Conservation (phyloP, 1,140 invertebrate species). For the Capitella teleta region DNA sequence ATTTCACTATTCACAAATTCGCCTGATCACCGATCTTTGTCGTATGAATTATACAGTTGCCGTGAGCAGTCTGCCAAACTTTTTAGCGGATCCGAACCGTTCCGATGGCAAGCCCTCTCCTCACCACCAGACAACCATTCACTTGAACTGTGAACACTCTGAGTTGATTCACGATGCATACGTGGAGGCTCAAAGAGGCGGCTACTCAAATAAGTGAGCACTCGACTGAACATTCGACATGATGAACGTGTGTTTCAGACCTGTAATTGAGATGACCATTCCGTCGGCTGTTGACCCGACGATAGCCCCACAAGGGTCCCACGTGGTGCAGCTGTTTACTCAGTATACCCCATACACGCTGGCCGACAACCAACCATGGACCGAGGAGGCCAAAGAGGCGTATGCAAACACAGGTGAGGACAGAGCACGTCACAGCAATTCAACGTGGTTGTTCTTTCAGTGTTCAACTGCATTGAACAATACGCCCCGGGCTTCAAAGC, state of each 20-base stretch:
- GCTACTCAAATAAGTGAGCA: slow-evolving; percentile 36
- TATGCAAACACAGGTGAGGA: slow-evolving; percentile 43
- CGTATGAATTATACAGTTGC: too few relatives aligned
- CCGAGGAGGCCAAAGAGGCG: slow-evolving; percentile 38
- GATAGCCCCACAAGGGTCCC: slow-evolving; percentile 45
- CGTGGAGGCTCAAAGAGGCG: slow-evolving; percentile 35
- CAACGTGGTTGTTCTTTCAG: slow-evolving; percentile 33
- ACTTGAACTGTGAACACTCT: slow-evolving; percentile 50
- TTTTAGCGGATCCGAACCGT: slow-evolving; percentile 44
- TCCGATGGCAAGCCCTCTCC: slow-evolving; percentile 32
- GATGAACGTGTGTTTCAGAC: slow-evolving; percentile 28
- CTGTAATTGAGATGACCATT: slow-evolving; percentile 53
- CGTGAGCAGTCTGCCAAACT: slow-evolving; percentile 47
- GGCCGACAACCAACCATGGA: slow-evolving; percentile 27
- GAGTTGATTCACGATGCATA: slow-evolving; percentile 44
- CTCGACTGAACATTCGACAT: not conserved
- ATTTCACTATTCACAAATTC: not conserved
- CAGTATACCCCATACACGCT: slow-evolving; percentile 48
- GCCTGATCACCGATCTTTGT: too few relatives aligned
- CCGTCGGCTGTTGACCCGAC: slow-evolving; percentile 46
- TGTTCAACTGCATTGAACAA: slow-evolving; percentile 47
- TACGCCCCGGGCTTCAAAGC: slow-evolving; percentile 50
- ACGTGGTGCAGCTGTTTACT: slow-evolving; percentile 52
- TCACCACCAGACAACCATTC: slow-evolving; percentile 50
- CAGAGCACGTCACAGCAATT: too few relatives aligned